Base-by-base conservation (phyloP, 2,888 invertebrate species). In the Barypeithes pellucidus region DNA sequence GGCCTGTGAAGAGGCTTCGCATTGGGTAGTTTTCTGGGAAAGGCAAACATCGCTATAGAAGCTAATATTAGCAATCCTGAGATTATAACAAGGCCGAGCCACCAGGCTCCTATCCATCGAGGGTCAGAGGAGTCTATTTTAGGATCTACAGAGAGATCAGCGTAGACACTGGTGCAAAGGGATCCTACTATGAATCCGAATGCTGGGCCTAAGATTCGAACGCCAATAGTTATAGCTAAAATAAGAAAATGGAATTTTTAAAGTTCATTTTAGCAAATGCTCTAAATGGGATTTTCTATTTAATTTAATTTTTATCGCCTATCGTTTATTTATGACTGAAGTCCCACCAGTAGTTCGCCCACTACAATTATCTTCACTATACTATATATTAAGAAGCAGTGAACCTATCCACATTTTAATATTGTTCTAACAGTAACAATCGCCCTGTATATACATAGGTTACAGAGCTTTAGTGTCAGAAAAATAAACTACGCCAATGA, bases 41-140 rank as follows among this genome's bases (percentile, higher is more conserved):
- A 97, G 78, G 94, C 94, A 87, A 96, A 95, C 94, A 98, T 95
- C 67, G 95, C 92, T 65, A 94, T 86, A 0, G 96, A 94, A 68
- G 96, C 92, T 70, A 97, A 80, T 84, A 96, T 90, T 82, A 97
- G 91, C 80, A 96, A 89, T 0, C 91, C 90, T 1, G 96, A 94
- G 81, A 97, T 95, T 81, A 97, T 88, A 76, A 96, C 93, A 84
- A 95, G 89, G 57, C 95, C 97, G 72, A 98, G 88, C 98, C 98
- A 98, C 98, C 98, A 98, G 52, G 98, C 98, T 61, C 98, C 97
- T 59, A 98, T 94, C 96, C 97, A 98, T 85, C 94, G 89, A 3
- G 95, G 94, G 87, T 96, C 95, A 45, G 90, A 90, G 62, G 93
- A 91, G 78, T 92, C 91, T 81, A 94, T 93, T 77, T 91, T 92